Evolutionary conservation across 2,797 vertebrate species (phyloP).

Genomic region (Acomys russatus): DNA sequence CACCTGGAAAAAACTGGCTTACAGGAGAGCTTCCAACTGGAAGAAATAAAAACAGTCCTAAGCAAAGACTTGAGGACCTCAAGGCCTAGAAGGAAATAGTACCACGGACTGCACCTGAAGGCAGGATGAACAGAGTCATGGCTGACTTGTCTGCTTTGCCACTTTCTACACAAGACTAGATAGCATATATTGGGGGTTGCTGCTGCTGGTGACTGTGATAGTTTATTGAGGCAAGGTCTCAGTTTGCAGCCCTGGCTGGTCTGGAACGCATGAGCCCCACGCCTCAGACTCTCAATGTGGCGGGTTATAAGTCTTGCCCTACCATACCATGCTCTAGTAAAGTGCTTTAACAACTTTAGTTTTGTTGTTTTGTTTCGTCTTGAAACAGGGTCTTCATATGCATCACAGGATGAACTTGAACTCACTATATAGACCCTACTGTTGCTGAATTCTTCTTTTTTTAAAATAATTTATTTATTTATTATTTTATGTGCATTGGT

Average conservation of each 20-base stretch:
- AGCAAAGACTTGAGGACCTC: not conserved
- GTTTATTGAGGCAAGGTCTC: not conserved
- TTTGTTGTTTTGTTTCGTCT: not conserved
- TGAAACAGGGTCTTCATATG: not conserved
- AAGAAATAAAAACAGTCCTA: constrained; percentile 61
- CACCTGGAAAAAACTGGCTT: constrained; percentile 8
- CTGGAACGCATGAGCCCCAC: not conserved
- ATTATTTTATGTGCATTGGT: too few species aligned
- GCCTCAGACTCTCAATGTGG: not conserved
- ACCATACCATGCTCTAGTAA: too few species aligned
- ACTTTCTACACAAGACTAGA: not conserved
- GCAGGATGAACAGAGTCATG: not conserved
- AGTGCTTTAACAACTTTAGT: not conserved
- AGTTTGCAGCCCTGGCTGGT: not conserved
- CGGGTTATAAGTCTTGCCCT: not conserved
- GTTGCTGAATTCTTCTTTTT: not conserved
- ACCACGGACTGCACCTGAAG: not conserved
- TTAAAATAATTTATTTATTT: too few species aligned
- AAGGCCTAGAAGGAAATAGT: not conserved
- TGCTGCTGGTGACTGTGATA: not conserved
- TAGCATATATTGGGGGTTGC: not conserved
- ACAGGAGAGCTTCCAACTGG: constrained; percentile 56
- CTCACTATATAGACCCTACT: not conserved
- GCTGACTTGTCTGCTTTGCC: not conserved
- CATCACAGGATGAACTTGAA: not conserved